These are phyloP conservation scores for Eupelmus urozonus DNA, from an alignment of 2,888 invertebrate species.

Conservation along the genomic window DNA sequence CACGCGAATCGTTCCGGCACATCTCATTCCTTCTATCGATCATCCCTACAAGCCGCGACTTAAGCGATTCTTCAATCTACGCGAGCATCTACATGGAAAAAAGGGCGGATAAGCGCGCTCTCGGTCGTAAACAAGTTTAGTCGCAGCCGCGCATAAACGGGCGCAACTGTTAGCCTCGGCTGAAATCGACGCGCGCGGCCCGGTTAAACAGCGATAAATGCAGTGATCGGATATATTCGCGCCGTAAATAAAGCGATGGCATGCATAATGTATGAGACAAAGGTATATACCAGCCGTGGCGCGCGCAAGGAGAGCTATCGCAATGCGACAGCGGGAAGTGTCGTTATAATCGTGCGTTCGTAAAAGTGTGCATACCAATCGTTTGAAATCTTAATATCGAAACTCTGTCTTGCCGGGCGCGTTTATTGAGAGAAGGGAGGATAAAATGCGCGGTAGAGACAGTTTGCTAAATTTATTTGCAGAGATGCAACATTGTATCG, in stretches of 20 bases:
- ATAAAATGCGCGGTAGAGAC: too few relatives aligned
- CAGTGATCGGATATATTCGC: slow-evolving; percentile 59
- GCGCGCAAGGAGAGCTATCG: not conserved
- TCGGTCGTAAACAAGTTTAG: slow-evolving; percentile 8
- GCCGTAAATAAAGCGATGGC: slow-evolving; percentile 62
- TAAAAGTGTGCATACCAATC: slow-evolving; percentile 13
- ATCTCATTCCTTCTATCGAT: slow-evolving; percentile 1
- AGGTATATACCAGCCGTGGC: not conserved
- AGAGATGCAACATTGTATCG: too few relatives aligned
- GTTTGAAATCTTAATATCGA: slow-evolving; percentile 19
- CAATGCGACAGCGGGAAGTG: not conserved
- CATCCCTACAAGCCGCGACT: too few relatives aligned
- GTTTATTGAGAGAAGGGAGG: too few relatives aligned
- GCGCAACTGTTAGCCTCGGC: not conserved
- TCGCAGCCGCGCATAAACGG: not conserved
- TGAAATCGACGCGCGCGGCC: slow-evolving; percentile 52
- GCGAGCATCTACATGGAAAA: slow-evolving; percentile 17
- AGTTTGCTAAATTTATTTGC: too few relatives aligned
- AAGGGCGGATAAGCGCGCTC: slow-evolving; percentile 7
- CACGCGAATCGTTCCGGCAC: not conserved
- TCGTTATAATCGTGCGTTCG: too few relatives aligned
- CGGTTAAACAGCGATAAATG: slow-evolving; percentile 64
- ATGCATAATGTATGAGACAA: slow-evolving; percentile 60
- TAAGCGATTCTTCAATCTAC: not conserved
- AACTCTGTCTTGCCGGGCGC: not conserved